Conservation (phyloP, 2,888 invertebrate genomes). For the Macaria liturata region DNA sequence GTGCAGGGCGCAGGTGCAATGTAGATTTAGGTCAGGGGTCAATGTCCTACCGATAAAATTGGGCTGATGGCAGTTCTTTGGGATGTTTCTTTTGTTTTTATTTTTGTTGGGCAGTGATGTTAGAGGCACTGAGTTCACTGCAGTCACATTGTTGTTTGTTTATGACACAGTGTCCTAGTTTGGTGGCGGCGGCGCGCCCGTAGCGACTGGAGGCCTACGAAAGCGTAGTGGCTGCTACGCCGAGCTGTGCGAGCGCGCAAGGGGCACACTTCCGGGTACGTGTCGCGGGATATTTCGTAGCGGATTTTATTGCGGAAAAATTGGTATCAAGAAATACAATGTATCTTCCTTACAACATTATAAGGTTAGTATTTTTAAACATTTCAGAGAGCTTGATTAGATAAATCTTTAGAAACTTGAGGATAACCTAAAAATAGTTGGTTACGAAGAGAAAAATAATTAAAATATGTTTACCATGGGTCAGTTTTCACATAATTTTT, state of each 20-base stretch:
- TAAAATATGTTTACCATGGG: no score
- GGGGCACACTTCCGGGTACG: conserved; percentile 63
- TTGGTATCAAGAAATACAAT: neutral
- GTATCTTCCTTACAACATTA: no score
- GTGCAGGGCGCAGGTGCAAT: conserved; percentile 69
- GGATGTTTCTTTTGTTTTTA: conserved; percentile 24
- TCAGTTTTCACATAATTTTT: no score
- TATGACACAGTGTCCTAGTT: conserved; percentile 71
- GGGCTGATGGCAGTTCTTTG: conserved; percentile 21
- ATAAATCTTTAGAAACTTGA: no score
- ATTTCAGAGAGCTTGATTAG: no score
- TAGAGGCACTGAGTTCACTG: conserved; percentile 49
- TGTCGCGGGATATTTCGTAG: conserved; percentile 51
- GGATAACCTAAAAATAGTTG: no score
- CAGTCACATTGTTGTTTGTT: conserved; percentile 53
- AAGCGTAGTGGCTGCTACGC: conserved; percentile 71
- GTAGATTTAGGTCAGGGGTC: conserved; percentile 71
- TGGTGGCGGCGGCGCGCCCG: conserved; percentile 58
- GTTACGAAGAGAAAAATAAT: no score
- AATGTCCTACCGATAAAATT: conserved; percentile 54
- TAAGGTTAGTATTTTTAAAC: no score
- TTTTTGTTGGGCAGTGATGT: conserved; percentile 52
- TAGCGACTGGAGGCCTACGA: conserved; percentile 79
- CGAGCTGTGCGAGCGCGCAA: conserved; percentile 53
- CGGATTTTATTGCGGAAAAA: conserved; percentile 1